A percentile compares a stretch with the other conserved stretches of the same genome.
These are phyloP conservation scores for Tamandua tetradactyla DNA, from an alignment of 2,797 vertebrate genomes.

Conservation along the genomic window DNA sequence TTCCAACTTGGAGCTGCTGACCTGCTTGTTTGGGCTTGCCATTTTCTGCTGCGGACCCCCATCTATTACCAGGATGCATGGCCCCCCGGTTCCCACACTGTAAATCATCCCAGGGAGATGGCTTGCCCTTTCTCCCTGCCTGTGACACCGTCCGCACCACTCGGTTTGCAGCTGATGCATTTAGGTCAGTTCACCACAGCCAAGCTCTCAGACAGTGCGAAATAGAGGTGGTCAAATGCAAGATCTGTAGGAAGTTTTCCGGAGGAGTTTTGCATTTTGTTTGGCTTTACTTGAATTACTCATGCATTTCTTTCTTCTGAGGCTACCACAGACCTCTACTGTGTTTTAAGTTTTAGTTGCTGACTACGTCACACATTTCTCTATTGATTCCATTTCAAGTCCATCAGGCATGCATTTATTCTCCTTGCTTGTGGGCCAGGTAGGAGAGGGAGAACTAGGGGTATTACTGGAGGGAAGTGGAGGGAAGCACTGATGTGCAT, in stretches of 20 bases:
- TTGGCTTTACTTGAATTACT: not conserved
- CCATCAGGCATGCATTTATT: not conserved
- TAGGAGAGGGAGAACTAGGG: not conserved
- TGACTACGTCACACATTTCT: not conserved
- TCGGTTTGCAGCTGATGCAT: not conserved
- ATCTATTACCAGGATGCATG: fast-evolving
- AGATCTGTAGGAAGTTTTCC: fast-evolving
- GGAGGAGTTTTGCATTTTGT: fast-evolving
- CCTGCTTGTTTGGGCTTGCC: not conserved
- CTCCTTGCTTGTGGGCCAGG: fast-evolving
- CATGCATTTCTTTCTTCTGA: not conserved
- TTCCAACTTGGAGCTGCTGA: not conserved
- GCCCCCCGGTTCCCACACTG: fast-evolving
- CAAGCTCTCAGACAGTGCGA: fast-evolving
- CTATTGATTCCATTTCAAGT: not conserved
- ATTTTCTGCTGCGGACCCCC: not conserved
- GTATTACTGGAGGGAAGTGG: fast-evolving
- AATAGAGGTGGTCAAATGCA: fast-evolving
- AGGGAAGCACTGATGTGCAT: fast-evolving
- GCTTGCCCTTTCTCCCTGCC: not conserved
- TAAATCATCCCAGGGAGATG: not conserved
- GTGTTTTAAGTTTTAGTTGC: not conserved
- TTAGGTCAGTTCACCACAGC: not conserved
- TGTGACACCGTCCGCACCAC: fast-evolving
- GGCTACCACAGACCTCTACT: not conserved